Base-by-base conservation (phyloP, 2,797 vertebrate species). In the Poeciliopsis infans region DNA sequence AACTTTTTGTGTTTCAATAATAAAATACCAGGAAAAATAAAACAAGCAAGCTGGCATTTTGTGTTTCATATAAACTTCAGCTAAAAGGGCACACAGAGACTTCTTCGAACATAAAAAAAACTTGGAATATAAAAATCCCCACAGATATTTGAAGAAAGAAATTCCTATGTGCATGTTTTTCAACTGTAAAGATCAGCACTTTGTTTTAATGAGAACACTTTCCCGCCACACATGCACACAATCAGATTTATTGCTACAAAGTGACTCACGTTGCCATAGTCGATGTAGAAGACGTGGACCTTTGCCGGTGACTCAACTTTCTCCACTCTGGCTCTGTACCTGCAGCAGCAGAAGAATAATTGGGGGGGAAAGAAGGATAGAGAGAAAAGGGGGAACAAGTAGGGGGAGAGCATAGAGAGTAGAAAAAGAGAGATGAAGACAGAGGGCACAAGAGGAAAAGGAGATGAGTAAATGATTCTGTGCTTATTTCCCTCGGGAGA, bases 271-370 rank as follows among this genome's bases (percentile, higher is more conserved):
- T 99, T 99, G 94, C 98, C 98, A 0, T 99, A 99, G 95, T 99
- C 98, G 0, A 99, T 97, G 96, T 99, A 99, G 95, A 97, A 99
- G 85, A 99, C 96, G 0, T 98, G 97, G 23, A 99, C 96, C 83
- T 96, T 99, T 83, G 95, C 93, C 0, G 96, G 89, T 0, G 97
- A 97, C 89, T 98, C 97, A 36, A 98, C 94, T 91, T 96, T 98
- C 94, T 99, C 98, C 86, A 99, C 97, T 46, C 97, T 95, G 74
- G 98, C 98, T 45, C 98, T 96, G 95, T 99, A 99, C 98, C 98
- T 99, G 94, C 76, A 93, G 87, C 33, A 78, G 74, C 11, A 74
- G 75, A 64, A 74, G 76, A 84, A 76, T 86, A 83, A 87, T 83
- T 78, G 83, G 86, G 78, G 31, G 57, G 72, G 70, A 75, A 57